A percentile compares a stretch with the other conserved stretches of the same genome.
Evolutionary conservation across 2,797 vertebrate species (phyloP).

Genomic region (Podarcis lilfordi): DNA sequence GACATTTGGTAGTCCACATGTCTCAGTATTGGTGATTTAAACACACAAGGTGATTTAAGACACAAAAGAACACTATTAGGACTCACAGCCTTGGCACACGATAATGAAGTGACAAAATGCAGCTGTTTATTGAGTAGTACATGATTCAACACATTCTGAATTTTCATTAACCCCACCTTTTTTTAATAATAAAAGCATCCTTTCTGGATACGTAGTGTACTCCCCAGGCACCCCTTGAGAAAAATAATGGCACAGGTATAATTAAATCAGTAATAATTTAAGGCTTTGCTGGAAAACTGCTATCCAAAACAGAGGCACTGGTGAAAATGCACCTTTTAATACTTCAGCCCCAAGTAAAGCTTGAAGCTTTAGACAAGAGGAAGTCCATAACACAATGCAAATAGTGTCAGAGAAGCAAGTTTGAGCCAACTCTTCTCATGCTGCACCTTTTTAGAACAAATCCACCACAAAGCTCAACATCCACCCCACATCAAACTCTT

Average conservation of each 20-base stretch:
- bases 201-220: constrained; percentile 35
- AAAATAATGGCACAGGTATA: constrained; percentile 7
- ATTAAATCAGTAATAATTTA: constrained; percentile 38
- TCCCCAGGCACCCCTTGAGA: constrained; percentile 15
- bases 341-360: neutral
- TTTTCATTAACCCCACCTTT: neutral
- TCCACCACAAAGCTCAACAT: neutral
- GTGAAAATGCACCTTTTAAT: constrained; percentile 19
- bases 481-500: neutral
- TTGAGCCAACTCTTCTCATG: neutral
- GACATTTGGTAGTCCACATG: too few relatives aligned
- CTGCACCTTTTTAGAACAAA: neutral
- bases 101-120: constrained; percentile 61
- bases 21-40: neutral
- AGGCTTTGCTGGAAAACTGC: constrained; percentile 55
- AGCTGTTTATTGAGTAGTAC: constrained; percentile 71
- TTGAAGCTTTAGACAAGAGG: neutral
- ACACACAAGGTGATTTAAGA: neutral
- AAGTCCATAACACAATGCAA: neutral
- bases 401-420: neutral
- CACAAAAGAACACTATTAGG: neutral
- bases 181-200: neutral
- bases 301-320: constrained; percentile 47
- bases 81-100: constrained; percentile 4
- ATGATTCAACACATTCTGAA: constrained; percentile 44